Evolutionary conservation across 1,140 invertebrate genomes (phyloP).

Genomic region (Philopotamus ludificatus): DNA sequence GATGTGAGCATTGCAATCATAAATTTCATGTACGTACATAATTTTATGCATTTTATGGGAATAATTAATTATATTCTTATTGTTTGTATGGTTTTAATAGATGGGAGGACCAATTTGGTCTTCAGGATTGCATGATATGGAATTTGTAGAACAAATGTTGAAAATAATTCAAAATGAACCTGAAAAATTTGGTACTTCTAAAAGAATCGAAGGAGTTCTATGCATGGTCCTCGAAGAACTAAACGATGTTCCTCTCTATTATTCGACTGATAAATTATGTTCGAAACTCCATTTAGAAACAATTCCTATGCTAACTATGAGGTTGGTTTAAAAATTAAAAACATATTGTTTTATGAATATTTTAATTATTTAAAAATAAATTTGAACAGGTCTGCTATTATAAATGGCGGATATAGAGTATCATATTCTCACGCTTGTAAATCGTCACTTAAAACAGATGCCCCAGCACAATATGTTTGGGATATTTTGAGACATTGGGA

Average conservation of each 20-base stretch:
- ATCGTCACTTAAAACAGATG: slow-evolving; percentile 91
- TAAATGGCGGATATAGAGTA: slow-evolving; percentile 91
- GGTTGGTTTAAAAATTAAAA: slow-evolving; percentile 50
- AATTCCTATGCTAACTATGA: slow-evolving; percentile 64
- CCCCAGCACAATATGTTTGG: slow-evolving; percentile 86
- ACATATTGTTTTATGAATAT: slow-evolving; percentile 1
- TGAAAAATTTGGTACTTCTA: slow-evolving; percentile 63
- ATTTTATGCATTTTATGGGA: too few relatives aligned
- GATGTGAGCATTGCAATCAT: slow-evolving; percentile 77
- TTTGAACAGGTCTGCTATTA: slow-evolving; percentile 86
- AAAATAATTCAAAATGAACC: slow-evolving; percentile 48
- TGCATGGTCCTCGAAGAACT: slow-evolving; percentile 77
- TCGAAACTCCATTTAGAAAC: slow-evolving; percentile 65
- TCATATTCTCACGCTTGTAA: slow-evolving; percentile 89
- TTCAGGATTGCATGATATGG: slow-evolving; percentile 74
- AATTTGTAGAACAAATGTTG: slow-evolving; percentile 69
- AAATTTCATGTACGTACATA: slow-evolving; percentile 63
- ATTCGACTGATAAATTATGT: slow-evolving; percentile 67
- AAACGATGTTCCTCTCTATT: slow-evolving; percentile 83
- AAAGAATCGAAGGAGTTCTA: slow-evolving; percentile 74
- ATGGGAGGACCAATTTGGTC: slow-evolving; percentile 95
- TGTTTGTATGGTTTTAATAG: slow-evolving; percentile 52
- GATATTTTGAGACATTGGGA: slow-evolving; percentile 88
- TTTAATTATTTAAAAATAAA: slow-evolving; percentile 4
- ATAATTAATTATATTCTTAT: too few relatives aligned